phyloP scores from a whole-genome alignment of 2,797 vertebrate genomes.

The Xiphophorus birchmanni region DNA sequence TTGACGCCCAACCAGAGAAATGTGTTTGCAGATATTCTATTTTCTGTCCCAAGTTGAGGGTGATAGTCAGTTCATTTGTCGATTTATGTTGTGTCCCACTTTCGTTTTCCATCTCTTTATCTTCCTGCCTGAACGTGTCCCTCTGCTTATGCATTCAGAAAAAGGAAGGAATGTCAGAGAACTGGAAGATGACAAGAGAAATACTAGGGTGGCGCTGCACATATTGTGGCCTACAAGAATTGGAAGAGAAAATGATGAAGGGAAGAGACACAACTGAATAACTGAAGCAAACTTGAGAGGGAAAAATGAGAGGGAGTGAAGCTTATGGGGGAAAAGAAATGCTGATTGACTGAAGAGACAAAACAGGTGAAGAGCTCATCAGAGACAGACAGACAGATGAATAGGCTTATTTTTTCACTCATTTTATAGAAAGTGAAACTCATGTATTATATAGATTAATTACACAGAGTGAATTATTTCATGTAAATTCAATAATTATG shows the following conservation, averaged over 20 bases:
- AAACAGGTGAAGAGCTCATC: constrained; percentile 9
- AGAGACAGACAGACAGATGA: constrained; percentile 1
- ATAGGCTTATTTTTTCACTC: neutral
- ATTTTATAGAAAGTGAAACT: neutral
- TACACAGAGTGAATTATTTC: neutral
- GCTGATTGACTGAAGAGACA: constrained; percentile 37
- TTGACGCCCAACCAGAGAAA: constrained; percentile 16
- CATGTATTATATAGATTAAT: neutral
- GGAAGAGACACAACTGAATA: constrained; percentile 10
- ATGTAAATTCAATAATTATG: neutral
- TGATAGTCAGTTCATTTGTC: constrained; percentile 44
- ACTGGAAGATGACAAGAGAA: constrained; percentile 24
- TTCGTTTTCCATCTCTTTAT: constrained; percentile 23
- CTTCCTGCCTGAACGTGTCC: constrained; percentile 27
- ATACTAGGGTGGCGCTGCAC: constrained; percentile 26
- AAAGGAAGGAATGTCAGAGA: constrained; percentile 36
- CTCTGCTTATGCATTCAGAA: constrained; percentile 31
- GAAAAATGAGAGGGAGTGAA: constrained; percentile 11
- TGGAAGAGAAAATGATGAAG: constrained; percentile 14
- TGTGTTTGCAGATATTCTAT: constrained; percentile 32
- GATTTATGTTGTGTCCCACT: constrained; percentile 5
- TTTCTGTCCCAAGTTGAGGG: constrained; percentile 39
- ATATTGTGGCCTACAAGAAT: constrained; percentile 28
- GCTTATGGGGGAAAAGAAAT: constrained; percentile 33
- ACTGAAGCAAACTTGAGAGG: constrained; percentile 30